Evolutionary conservation across 2,113 vertebrate species (phyloP).

Genomic region (Neodon shergylaensis): DNA sequence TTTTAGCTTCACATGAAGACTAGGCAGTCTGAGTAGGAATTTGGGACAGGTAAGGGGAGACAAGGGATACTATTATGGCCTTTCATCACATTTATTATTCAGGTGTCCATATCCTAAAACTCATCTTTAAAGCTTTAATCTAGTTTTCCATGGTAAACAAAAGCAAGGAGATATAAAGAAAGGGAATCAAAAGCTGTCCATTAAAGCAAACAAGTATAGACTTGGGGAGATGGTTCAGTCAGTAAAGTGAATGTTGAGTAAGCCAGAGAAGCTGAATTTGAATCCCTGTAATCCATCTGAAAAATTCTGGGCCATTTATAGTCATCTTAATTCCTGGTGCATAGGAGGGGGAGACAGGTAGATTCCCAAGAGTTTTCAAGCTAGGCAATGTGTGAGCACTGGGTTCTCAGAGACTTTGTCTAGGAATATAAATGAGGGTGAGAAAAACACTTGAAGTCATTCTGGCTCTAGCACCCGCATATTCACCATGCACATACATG

Average conservation of each 20-base stretch:
- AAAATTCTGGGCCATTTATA: neutral
- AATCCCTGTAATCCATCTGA: neutral
- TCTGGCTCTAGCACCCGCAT: neutral
- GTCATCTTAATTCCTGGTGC: neutral
- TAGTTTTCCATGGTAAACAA: conserved; percentile 17
- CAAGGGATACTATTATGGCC: neutral
- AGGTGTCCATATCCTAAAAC: neutral
- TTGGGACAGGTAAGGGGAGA: neutral
- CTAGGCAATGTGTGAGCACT: neutral
- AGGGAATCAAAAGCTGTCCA: neutral
- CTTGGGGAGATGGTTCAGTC: neutral
- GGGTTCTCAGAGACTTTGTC: neutral
- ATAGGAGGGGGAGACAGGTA: neutral
- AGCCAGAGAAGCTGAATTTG: neutral
- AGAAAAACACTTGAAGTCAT: neutral
- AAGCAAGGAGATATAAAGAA: conserved; percentile 9
- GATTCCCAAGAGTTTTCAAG: neutral
- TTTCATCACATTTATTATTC: neutral
- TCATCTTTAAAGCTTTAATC: conserved; percentile 5
- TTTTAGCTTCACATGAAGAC: neutral
- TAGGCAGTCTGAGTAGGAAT: conserved; percentile 15
- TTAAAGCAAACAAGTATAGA: neutral
- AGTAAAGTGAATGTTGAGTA: neutral
- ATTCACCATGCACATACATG: neutral
- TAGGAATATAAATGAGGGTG: neutral